Conservation (phyloP, 1,140 invertebrate genomes). For the Saxidomus purpurata region DNA sequence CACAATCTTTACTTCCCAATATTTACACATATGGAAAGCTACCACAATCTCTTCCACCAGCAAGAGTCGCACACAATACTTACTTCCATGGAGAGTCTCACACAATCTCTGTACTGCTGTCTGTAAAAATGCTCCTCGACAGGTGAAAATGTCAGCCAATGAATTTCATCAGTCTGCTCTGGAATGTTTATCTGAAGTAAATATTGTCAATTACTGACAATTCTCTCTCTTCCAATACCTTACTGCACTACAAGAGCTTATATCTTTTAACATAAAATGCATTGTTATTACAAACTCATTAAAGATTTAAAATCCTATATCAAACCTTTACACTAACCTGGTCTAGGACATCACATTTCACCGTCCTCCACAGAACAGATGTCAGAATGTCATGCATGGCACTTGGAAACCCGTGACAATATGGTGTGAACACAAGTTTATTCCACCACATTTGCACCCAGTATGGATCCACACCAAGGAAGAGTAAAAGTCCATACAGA, state of each 20-base stretch:
- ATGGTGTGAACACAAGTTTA: conserved; percentile 88
- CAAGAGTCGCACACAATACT: too few species aligned
- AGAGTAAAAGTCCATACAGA: conserved; percentile 91
- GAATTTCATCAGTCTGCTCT: conserved; percentile 86
- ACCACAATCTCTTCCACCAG: too few species aligned
- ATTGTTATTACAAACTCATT: too few species aligned
- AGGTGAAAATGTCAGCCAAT: conserved; percentile 89
- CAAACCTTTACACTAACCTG: conserved; percentile 87
- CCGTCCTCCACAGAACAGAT: conserved; percentile 91
- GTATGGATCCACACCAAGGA: conserved; percentile 90
- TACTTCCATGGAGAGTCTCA: conserved; percentile 83
- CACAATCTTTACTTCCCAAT: too few species aligned
- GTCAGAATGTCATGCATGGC: conserved; percentile 88
- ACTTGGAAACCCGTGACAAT: conserved; percentile 86
- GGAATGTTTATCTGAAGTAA: conserved; percentile 86
- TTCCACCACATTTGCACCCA: conserved; percentile 88
- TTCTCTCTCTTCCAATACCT: not conserved
- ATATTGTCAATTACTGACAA: not conserved
- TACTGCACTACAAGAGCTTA: too few species aligned
- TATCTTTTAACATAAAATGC: too few species aligned
- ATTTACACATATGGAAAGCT: too few species aligned
- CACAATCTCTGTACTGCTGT: conserved; percentile 86
- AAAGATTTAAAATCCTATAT: not conserved
- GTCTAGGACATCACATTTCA: conserved; percentile 90
- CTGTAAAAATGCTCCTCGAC: conserved; percentile 89